These are phyloP conservation scores for Salpingus planirostris DNA, from an alignment of 2,888 invertebrate species.

Conservation along the genomic window DNA sequence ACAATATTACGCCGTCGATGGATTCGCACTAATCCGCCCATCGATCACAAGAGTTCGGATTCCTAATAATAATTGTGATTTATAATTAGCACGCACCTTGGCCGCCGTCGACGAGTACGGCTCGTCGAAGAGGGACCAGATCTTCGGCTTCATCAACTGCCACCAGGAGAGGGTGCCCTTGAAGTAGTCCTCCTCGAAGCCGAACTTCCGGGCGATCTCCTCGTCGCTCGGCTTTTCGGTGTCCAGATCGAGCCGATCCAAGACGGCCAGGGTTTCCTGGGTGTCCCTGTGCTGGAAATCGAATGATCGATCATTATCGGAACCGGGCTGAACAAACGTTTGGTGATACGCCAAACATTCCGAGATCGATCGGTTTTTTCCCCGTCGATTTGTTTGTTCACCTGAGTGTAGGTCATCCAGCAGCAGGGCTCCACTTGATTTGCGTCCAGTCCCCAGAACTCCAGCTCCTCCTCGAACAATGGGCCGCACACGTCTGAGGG, in stretches of 20 bases:
- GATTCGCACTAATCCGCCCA: too few species aligned
- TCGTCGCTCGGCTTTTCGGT: constrained; percentile 97
- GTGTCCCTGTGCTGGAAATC: constrained; percentile 98
- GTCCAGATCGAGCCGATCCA: constrained; percentile 95
- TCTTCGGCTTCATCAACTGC: constrained; percentile 94
- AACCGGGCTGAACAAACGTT: too few species aligned
- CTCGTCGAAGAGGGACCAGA: constrained; percentile 99
- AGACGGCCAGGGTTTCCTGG: constrained; percentile 94
- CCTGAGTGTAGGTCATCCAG: constrained; percentile 99
- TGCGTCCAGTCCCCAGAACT: constrained; percentile 98
- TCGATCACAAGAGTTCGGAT: too few species aligned
- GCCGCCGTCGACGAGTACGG: constrained; percentile 97
- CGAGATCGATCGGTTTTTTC: too few species aligned
- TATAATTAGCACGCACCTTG: constrained; percentile 56
- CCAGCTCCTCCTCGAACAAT: constrained; percentile 96
- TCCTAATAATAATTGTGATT: background rate
- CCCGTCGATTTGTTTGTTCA: constrained; percentile 36
- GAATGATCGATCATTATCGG: too few species aligned
- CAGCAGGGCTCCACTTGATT: constrained; percentile 99
- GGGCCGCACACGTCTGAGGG: constrained; percentile 99
- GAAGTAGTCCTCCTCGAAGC: constrained; percentile 89
- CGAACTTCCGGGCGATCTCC: constrained; percentile 95
- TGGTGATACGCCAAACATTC: too few species aligned
- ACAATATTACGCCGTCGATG: too few species aligned
- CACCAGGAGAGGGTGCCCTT: constrained; percentile 89